Base-by-base conservation (phyloP, 1,140 invertebrate species). In the Luehdorfia chinensis region DNA sequence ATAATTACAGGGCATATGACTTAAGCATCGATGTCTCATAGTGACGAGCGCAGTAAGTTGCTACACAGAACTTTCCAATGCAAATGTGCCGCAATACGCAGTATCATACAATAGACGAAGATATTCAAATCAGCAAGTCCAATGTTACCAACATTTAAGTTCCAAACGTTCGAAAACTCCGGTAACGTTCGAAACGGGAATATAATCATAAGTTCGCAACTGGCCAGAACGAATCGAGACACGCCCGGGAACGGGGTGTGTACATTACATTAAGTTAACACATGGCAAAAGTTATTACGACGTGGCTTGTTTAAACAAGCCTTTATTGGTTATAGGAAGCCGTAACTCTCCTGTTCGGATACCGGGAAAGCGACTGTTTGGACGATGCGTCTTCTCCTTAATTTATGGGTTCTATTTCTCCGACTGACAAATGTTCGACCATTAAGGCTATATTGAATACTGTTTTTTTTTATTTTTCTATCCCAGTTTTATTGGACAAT, bases 321-420 rank as follows among this genome's bases (percentile, higher is more conserved):
- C 11, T 4, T 11, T 30, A 43, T 43, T 28, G 39, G 39, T 43
- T 43, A 30, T 43, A 43, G 39, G 39, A 43, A 43, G 39, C 39
- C 39, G 39, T 43, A 43, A 43, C 39, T 43, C 32, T 34, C 39
- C 25, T 13, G 37, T 27, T 14, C 19, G 25, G 25, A 43, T 43
- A 43, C 39, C 8, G 39, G 13, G 39, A 43, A 43, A 8, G 14
- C 36, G 36, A 21, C 39, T 43, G 39, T 43, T 43, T 43, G 15
- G 39, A 43, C 25, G 13, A 13, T 18, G n/a, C 14, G 39, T 43
- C 39, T 43, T 11, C 39, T 15, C 1, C 8, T 28, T 28, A 43
- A 28, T 43, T 43, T 28, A 28, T 28, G n/a, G 25, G 25, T 37
- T 16, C 34, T 37, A 37, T 37, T 19, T 37, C 34, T 37, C 18